Evolutionary conservation across 1,140 invertebrate genomes (phyloP).

Genomic region (Calephelis nemesis): DNA sequence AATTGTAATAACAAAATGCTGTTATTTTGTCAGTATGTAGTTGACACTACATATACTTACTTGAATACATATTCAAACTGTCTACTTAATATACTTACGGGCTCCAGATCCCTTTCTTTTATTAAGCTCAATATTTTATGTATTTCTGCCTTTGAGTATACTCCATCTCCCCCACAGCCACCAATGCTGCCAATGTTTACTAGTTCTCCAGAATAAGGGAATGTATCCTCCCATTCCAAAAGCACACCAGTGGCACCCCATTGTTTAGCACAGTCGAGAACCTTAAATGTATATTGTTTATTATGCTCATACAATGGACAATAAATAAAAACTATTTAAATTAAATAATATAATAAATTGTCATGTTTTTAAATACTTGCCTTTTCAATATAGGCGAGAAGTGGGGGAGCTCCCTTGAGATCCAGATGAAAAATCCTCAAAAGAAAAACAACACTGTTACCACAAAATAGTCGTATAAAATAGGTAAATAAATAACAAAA

Average conservation of each 20-base stretch:
- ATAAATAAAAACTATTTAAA: no score
- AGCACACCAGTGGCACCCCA: slow-evolving; percentile 91
- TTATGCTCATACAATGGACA: no score
- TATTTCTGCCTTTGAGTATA: slow-evolving; percentile 74
- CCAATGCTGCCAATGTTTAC: slow-evolving; percentile 80
- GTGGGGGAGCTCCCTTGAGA: slow-evolving; percentile 21
- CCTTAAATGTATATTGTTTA: slow-evolving; percentile 28
- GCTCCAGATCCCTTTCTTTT: slow-evolving; percentile 58
- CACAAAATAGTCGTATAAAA: background rate
- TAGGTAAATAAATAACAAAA: background rate
- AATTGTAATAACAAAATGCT: no score
- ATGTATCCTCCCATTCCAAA: slow-evolving; percentile 96
- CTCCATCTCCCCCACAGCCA: slow-evolving; percentile 59
- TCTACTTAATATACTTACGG: slow-evolving; percentile 48
- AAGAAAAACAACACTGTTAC: background rate
- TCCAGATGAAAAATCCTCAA: slow-evolving; percentile 15
- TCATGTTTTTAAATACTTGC: background rate
- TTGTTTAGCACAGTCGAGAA: slow-evolving; percentile 61
- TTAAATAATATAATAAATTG: slow-evolving; percentile 9
- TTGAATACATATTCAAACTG: background rate
- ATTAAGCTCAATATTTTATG: slow-evolving; percentile 65
- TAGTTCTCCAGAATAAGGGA: slow-evolving; percentile 88
- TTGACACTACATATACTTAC: no score
- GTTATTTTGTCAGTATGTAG: no score
- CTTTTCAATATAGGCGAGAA: slow-evolving; percentile 10